phyloP scores from a whole-genome alignment of 2,888 invertebrate species.

The Tanypteryx hageni region DNA sequence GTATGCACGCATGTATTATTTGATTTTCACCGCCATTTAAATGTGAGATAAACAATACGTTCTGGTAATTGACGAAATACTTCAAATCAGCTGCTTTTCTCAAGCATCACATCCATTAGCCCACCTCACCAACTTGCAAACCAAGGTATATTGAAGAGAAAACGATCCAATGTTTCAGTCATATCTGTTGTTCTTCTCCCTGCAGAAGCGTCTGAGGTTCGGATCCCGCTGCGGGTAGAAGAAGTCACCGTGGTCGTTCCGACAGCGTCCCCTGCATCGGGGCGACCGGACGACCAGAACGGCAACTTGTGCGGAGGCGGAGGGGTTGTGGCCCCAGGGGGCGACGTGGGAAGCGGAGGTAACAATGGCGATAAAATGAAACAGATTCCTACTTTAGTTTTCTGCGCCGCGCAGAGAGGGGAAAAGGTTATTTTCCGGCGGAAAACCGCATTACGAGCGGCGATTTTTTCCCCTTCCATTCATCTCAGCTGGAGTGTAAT shows the following conservation, averaged over 20 bases:
- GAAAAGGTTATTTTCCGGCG: conserved; percentile 64
- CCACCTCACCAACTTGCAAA: no score
- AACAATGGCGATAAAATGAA: no score
- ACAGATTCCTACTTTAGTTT: background rate
- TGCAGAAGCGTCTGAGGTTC: conserved; percentile 74
- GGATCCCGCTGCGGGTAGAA: conserved; percentile 72
- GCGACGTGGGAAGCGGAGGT: no score
- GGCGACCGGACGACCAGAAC: conserved; percentile 73
- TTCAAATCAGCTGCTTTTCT: no score
- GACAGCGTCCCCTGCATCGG: background rate
- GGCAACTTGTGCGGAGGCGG: conserved; percentile 76
- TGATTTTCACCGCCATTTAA: no score
- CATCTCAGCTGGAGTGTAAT: no score
- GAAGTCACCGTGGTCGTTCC: conserved; percentile 69
- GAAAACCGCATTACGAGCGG: background rate
- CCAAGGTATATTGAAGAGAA: background rate
- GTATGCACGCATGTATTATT: no score
- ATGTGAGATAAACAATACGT: no score
- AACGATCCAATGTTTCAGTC: background rate
- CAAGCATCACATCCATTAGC: no score
- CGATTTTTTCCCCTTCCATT: background rate
- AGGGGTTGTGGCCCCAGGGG: conserved; percentile 67
- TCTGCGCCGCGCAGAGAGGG: conserved; percentile 65
- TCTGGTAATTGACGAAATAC: no score
- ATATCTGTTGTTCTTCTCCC: background rate